Evolutionary conservation across 1,140 invertebrate genomes (phyloP), one percentile per base, ranked within the genome.

Genomic region (Drosophila malerkotliana): DNA sequence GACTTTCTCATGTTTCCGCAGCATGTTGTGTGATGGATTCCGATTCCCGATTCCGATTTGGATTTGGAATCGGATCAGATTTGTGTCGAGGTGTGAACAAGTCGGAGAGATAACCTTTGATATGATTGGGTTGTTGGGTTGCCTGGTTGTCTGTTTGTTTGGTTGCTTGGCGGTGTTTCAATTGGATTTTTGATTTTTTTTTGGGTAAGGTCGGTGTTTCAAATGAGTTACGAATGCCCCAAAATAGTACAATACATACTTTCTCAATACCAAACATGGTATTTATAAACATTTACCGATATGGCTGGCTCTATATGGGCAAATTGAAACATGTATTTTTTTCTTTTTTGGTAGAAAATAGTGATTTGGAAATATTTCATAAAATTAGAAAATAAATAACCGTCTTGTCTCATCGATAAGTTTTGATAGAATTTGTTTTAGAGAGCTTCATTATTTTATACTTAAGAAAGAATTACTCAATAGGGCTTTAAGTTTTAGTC

Each of bases 21-120:
- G 32, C 39, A 48, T 63, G 59, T 56, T 44, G n/a, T 68, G 68
- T 68, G 66, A 68, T 68, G 48, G 49, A 68, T 69, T 69, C 63
- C 41, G 41, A 44, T 18, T 18, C 15, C n/a, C 26, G 6, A 28
- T 28, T 5, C 12, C 34, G 41, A 44, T 44, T 44, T 8, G 7
- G 44, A 47, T 47, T 47, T 47, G 44, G 44, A 14, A 57, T 69
- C 52, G 37, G 51, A 71, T 71, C 44, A 47, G 44, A 47, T 47
- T 47, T 47, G 15, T 21, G 44, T 47, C 41, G 44, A 21, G 44
- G 44, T 47, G 44, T 10, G 18, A 47, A 47, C 44, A 47, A 47
- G 44, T 18, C 44, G 8, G 44, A 9, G 44, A 47, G 44, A 47
- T 47, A 47, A 47, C 44, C 44, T 21, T 21, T 44, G 41, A 44